Evolutionary conservation across 2,888 invertebrate species (phyloP).

Genomic region (Noctua fimbriata): DNA sequence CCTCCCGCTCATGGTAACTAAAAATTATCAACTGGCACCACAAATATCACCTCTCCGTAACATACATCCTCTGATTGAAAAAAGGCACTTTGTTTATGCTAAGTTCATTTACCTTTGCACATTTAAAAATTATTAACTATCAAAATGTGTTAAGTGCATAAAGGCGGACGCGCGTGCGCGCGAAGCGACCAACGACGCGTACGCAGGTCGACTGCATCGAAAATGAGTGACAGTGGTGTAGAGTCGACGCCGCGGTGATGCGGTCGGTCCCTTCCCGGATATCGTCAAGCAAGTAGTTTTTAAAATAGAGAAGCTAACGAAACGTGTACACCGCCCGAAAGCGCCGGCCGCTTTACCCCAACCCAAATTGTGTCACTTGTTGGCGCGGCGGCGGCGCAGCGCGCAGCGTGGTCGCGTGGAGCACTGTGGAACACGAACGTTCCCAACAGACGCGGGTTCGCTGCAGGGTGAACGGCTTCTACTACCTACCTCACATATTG

Average conservation of each 20-base stretch:
- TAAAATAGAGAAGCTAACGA: constrained; percentile 90
- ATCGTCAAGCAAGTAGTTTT: constrained; percentile 88
- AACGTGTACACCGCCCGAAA: constrained; percentile 89
- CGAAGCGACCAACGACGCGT: constrained; percentile 87
- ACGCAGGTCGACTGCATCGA: constrained; percentile 89
- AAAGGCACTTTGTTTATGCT: constrained; percentile 79
- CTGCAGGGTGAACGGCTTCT: constrained; percentile 81
- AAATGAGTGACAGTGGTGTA: constrained; percentile 84
- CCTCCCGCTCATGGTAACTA: constrained; percentile 89
- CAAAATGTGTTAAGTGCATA: constrained; percentile 83
- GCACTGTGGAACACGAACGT: constrained; percentile 63
- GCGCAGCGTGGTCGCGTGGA: constrained; percentile 61
- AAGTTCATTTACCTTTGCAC: constrained; percentile 78
- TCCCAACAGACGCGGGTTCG: constrained; percentile 74
- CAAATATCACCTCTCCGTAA: constrained; percentile 86
- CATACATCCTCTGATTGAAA: constrained; percentile 83
- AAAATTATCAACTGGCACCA: constrained; percentile 84
- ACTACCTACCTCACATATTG: constrained; percentile 71
- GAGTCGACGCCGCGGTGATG: constrained; percentile 81
- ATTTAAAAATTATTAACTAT: constrained; percentile 81
- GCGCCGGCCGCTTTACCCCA: constrained; percentile 88
- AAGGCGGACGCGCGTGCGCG: constrained; percentile 85
- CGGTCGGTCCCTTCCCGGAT: constrained; percentile 89
- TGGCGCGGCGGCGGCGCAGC: constrained; percentile 75
- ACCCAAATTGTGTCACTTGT: constrained; percentile 88